Conservation (phyloP, 37 sponge, comb jelly and placozoan species). For the Agelas oroides region DNA sequence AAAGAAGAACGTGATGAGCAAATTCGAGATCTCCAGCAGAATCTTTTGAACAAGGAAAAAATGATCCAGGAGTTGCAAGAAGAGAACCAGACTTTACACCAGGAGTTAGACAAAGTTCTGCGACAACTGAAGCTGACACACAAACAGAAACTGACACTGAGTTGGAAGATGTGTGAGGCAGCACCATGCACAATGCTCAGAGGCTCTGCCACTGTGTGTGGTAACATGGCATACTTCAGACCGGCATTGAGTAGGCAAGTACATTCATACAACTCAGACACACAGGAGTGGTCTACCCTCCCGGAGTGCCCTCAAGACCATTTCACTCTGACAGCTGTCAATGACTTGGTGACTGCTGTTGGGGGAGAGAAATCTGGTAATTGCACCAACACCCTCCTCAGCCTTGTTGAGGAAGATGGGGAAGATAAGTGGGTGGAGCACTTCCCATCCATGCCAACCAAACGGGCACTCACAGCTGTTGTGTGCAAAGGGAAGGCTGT, state of each 20-base stretch:
- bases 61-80: too few relatives aligned
- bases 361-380: not conserved
- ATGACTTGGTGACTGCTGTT: conserved; percentile 4
- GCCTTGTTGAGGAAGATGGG: not conserved
- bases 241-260: not conserved
- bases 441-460: conserved; percentile 27
- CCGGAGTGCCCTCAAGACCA: not conserved
- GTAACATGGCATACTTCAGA: not conserved
- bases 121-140: too few relatives aligned
- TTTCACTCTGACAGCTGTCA: conserved; percentile 1
- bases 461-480: not conserved
- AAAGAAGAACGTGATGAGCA: too few relatives aligned
- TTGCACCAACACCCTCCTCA: not conserved
- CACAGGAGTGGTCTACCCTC: conserved; percentile 7
- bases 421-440: conserved; percentile 9
- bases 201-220: not conserved
- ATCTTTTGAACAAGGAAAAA: too few relatives aligned
- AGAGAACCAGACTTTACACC: too few relatives aligned
- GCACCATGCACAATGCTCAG: not conserved
- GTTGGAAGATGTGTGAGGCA: not conserved
- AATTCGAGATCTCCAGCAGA: too few relatives aligned
- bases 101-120: too few relatives aligned
- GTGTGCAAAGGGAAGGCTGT: not conserved
- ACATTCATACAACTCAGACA: not conserved
- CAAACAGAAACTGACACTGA: not conserved